A percentile compares a stretch with the other conserved stretches of the same genome.
phyloP scores from a whole-genome alignment of 2,888 invertebrate species.

The Caenorhabditis sinica region DNA sequence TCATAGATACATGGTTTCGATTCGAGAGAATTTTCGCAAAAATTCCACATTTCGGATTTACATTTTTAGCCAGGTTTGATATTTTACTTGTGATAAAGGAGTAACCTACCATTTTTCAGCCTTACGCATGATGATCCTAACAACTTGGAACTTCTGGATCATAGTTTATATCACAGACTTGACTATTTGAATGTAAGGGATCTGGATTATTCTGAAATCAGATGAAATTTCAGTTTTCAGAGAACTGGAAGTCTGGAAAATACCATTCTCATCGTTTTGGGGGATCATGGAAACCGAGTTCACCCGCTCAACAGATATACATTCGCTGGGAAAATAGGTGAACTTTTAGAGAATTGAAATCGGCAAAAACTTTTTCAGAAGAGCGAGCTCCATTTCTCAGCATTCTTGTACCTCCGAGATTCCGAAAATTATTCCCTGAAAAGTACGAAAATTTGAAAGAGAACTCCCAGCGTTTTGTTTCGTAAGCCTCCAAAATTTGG shows the following conservation, averaged over 20 bases:
- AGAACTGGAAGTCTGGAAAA: conserved; percentile 65
- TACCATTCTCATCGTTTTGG: conserved; percentile 71
- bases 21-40: conserved; percentile 54
- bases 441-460: conserved; percentile 44
- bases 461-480: conserved; percentile 67
- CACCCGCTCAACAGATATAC: conserved; percentile 61
- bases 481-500: conserved; percentile 46
- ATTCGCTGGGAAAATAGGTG: conserved; percentile 72
- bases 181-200: conserved; percentile 51
- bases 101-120: conserved; percentile 30
- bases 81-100: neutral
- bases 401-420: conserved; percentile 59
- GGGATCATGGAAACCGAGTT: conserved; percentile 75
- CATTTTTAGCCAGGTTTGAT: conserved; percentile 67
- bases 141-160: conserved; percentile 63
- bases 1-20: conserved; percentile 69
- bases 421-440: conserved; percentile 54
- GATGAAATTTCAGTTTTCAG: conserved; percentile 23
- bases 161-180: conserved; percentile 58
- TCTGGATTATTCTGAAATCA: neutral
- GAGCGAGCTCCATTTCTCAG: conserved; percentile 70
- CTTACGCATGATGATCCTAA: conserved; percentile 72
- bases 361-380: conserved; percentile 55
- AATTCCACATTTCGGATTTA: conserved; percentile 62
- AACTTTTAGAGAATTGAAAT: neutral